Base-by-base conservation (phyloP, 2,888 invertebrate genomes). In the Lathronympha strigana region DNA sequence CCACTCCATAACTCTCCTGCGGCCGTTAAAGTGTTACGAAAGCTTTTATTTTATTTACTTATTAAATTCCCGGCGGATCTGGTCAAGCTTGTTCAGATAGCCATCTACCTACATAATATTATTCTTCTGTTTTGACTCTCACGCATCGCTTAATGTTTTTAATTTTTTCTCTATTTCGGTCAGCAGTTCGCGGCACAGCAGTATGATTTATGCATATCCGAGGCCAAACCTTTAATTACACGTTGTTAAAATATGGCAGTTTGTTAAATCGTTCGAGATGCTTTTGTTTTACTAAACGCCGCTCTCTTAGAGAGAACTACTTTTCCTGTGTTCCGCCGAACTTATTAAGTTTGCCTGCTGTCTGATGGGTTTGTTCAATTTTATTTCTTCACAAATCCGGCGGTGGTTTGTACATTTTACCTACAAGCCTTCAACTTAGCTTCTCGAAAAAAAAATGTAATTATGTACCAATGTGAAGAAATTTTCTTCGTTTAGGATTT, bases 181-280 rank as follows among this genome's bases (percentile, higher is more conserved):
- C 89, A 86, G 88, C 86, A 88, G 91, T 90, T 91, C 84, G 90
- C 90, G 79, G 90, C 90, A 84, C 87, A 86, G 83, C 43, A 45
- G 83, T 82, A 89, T 92, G 92, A 92, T 92, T 92, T 92, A 92
- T 92, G 92, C 92, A 92, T 90, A 90, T 90, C 82, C 89, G 86
- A 89, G 82, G 85, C 88, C 89, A 87, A 90, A 90, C 91, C 92
- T 92, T 92, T 92, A 92, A 92, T 92, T 92, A 92, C 87, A 90
- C 82, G 92, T 92, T 92, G 92, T 92, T 92, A 92, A 92, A 90
- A 92, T 92, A 92, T 92, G 91, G 90, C 92, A 91, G 92, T 91
- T 91, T 90, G 91, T 92, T 91, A 91, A 89, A 91, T 88, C 85
- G 86, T 88, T 88, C 79, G 78, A 78, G 73, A 75, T 83, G 84